Conservation (phyloP, 2,797 vertebrate genomes). For the Clarias platycephalus region DNA sequence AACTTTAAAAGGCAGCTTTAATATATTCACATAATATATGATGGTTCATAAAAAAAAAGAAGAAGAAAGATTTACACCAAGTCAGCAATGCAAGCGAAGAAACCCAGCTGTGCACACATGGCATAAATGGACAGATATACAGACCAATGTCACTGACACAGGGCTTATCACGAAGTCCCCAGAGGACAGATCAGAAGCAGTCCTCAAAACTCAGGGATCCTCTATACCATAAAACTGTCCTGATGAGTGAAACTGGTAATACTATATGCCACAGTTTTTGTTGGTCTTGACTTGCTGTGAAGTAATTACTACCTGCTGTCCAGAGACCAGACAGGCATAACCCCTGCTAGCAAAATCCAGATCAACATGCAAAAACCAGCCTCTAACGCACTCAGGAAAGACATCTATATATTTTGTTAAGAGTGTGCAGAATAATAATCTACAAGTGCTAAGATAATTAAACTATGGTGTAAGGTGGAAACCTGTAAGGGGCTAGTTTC, state of each 20-base stretch:
- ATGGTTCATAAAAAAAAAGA: neutral
- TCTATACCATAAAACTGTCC: conserved; percentile 44
- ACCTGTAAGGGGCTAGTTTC: neutral
- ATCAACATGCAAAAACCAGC: conserved; percentile 40
- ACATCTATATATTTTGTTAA: conserved; percentile 28
- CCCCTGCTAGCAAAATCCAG: conserved; percentile 45
- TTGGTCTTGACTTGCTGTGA: conserved; percentile 58
- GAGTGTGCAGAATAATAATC: conserved; percentile 12
- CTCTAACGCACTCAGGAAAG: conserved; percentile 22
- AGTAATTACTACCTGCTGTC: conserved; percentile 60
- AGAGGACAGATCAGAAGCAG: conserved; percentile 50
- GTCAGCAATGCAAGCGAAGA: neutral
- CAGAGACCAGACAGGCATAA: conserved; percentile 30
- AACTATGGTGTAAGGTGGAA: neutral
- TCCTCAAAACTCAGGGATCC: conserved; percentile 29
- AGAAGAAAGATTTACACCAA: neutral
- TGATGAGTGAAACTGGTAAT: conserved; percentile 54
- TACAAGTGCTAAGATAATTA: neutral
- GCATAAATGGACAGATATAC: conserved; percentile 13
- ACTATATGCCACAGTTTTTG: conserved; percentile 51
- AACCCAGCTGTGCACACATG: conserved; percentile 45
- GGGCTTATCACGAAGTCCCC: conserved; percentile 26
- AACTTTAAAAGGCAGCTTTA: neutral
- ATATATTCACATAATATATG: neutral
- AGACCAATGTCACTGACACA: conserved; percentile 28